phyloP scores from a whole-genome alignment of 2,888 invertebrate genomes.

The Beris morrisii region DNA sequence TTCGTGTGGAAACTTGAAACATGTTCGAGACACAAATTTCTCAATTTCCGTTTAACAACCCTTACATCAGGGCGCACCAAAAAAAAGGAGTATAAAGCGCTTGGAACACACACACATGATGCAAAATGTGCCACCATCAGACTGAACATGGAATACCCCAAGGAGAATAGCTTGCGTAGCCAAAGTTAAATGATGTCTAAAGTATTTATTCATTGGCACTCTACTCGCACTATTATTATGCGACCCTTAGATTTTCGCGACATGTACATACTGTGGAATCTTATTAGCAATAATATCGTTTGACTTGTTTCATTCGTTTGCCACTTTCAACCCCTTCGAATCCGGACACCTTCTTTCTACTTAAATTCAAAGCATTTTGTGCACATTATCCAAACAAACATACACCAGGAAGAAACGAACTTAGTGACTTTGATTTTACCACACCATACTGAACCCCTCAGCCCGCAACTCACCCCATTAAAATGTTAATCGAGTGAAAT shows the following conservation, averaged over 20 bases:
- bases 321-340: slow-evolving; percentile 17
- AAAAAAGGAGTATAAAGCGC: not conserved
- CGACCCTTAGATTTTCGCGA: slow-evolving; percentile 21
- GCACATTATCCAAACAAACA: not conserved
- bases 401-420: slow-evolving; percentile 3
- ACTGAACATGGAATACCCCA: too few relatives aligned
- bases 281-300: slow-evolving; percentile 35
- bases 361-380: slow-evolving; percentile 2
- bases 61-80: not conserved
- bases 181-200: slow-evolving; percentile 35
- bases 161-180: slow-evolving; percentile 28
- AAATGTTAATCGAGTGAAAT: slow-evolving; percentile 27
- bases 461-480: not conserved
- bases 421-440: slow-evolving; percentile 38
- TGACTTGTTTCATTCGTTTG: not conserved
- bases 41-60: slow-evolving; percentile 43
- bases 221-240: slow-evolving; percentile 20
- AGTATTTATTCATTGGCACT: slow-evolving; percentile 23
- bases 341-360: slow-evolving; percentile 6
- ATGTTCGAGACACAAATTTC: slow-evolving; percentile 43
- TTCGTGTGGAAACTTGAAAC: slow-evolving; percentile 42
- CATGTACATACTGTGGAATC: slow-evolving; percentile 6
- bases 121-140: too few relatives aligned
- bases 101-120: not conserved
- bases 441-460: not conserved